phyloP scores from a whole-genome alignment of 2,797 vertebrate species.

The Bovichtus diacanthus region DNA sequence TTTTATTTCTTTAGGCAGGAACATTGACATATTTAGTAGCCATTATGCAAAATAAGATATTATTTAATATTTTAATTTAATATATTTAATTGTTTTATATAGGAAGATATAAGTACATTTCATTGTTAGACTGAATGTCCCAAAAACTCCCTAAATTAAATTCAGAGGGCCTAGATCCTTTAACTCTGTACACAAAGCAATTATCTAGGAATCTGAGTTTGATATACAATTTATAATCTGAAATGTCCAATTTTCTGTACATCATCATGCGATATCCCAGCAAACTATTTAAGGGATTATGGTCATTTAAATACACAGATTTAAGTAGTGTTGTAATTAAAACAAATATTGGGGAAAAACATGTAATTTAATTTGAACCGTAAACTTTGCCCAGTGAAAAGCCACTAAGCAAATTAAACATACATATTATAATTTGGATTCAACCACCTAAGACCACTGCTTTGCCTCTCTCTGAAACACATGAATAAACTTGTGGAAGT shows the following conservation, averaged over 20 bases:
- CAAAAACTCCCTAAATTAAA: neutral
- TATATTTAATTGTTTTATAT: too few relatives aligned
- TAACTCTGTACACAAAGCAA: neutral
- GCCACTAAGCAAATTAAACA: slow-evolving; percentile 34
- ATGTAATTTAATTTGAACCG: slow-evolving; percentile 5
- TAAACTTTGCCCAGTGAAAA: slow-evolving; percentile 19
- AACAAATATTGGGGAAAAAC: neutral
- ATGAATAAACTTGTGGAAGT: slow-evolving; percentile 61
- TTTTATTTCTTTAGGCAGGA: neutral
- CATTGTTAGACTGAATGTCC: neutral
- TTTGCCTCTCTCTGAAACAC: slow-evolving; percentile 52
- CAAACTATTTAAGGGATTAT: neutral
- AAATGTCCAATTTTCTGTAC: neutral
- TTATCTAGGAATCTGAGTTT: neutral
- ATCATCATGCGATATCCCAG: neutral
- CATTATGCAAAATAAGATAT: neutral
- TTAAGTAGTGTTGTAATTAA: neutral
- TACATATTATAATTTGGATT: slow-evolving; percentile 15
- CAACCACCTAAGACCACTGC: slow-evolving; percentile 41
- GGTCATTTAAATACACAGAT: neutral
- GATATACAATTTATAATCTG: neutral
- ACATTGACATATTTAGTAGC: neutral
- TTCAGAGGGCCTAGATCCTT: neutral
- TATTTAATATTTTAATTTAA: too few relatives aligned
- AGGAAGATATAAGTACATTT: neutral